Evolutionary conservation across 2,888 invertebrate genomes (phyloP).

Genomic region (Ormyrus thymus): DNA sequence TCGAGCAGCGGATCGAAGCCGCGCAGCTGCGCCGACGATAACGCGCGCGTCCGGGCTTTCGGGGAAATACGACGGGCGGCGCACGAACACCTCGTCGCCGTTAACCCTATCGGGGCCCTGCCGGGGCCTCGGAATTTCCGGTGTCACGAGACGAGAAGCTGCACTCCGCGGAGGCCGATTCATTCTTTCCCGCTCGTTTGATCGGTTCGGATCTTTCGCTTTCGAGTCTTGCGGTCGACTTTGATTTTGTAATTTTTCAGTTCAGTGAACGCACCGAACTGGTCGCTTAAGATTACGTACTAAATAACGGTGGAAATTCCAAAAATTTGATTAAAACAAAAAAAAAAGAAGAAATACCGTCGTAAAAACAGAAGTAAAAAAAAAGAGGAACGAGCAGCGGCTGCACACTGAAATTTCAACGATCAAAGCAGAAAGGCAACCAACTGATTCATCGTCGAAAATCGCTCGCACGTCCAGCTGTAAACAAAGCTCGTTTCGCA

Average conservation of each 20-base stretch:
- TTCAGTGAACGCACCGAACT: too few relatives aligned
- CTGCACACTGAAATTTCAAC: conserved; percentile 25
- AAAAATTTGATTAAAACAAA: too few relatives aligned
- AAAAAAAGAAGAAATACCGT: too few relatives aligned
- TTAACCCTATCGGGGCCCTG: neutral
- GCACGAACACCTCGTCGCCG: neutral
- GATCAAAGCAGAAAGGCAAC: conserved; percentile 26
- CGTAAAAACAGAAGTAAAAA: too few relatives aligned
- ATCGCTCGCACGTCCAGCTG: neutral
- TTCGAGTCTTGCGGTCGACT: too few relatives aligned
- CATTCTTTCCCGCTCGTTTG: conserved; percentile 1
- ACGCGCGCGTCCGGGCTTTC: conserved; percentile 44
- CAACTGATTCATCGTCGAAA: conserved; percentile 36
- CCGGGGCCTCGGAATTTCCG: neutral
- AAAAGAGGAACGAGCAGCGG: neutral
- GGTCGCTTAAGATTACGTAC: too few relatives aligned
- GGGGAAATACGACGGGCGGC: conserved; percentile 54
- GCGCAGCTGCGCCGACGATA: neutral
- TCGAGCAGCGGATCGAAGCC: neutral
- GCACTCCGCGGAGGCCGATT: neutral
- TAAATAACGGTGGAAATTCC: too few relatives aligned
- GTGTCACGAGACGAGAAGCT: neutral
- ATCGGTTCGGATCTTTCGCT: neutral
- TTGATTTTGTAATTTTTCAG: too few relatives aligned
- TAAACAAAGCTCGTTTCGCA: conserved; percentile 49